These are phyloP conservation scores for Urocyon cinereoargenteus DNA, from an alignment of 2,797 vertebrate species.

Conservation along the genomic window DNA sequence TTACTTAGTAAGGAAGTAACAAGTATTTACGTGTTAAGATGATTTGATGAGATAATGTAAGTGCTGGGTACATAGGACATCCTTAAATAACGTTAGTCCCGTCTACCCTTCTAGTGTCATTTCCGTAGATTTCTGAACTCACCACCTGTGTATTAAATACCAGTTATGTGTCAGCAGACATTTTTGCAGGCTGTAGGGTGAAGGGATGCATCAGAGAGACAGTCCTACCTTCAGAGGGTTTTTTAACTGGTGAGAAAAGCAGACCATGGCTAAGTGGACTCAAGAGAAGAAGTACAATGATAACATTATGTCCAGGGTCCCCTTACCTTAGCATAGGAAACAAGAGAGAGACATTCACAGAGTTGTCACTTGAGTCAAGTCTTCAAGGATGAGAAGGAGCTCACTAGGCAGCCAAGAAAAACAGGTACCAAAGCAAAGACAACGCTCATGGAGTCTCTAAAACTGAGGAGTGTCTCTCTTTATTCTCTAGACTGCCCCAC, in stretches of 20 bases:
- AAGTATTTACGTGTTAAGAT: not conserved
- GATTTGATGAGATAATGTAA: slow-evolving; percentile 20
- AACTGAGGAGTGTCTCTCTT: not conserved
- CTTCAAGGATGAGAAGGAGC: not conserved
- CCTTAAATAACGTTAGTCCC: not conserved
- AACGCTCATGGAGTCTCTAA: not conserved
- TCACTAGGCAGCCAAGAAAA: not conserved
- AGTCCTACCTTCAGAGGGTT: not conserved
- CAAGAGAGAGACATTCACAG: not conserved
- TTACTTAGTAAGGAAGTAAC: not conserved
- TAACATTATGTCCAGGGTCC: not conserved
- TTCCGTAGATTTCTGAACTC: not conserved
- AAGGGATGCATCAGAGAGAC: not conserved
- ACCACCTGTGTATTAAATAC: not conserved
- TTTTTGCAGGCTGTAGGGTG: not conserved
- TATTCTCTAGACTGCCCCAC: not conserved
- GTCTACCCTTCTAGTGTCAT: not conserved
- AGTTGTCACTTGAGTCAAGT: not conserved
- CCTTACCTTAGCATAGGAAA: not conserved
- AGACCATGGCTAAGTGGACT: not conserved
- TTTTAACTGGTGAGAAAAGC: slow-evolving; percentile 22
- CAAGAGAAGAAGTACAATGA: not conserved
- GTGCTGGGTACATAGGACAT: not conserved
- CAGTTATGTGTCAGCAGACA: not conserved
- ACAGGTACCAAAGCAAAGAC: not conserved